phyloP scores from a whole-genome alignment of 2,113 vertebrate species.

The Anthoscopus minutus region DNA sequence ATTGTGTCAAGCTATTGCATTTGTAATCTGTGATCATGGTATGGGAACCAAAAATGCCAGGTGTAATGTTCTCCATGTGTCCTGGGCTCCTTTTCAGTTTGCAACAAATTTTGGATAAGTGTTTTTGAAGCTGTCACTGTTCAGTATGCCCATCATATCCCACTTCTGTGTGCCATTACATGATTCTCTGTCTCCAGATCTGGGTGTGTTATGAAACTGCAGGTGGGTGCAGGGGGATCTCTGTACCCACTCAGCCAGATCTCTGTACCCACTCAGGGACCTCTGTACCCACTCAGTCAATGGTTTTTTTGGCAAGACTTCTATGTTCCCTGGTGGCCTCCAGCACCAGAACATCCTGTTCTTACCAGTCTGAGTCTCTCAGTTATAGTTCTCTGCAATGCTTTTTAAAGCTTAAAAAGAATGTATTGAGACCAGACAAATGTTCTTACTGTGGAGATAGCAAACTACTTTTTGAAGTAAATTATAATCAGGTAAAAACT shows the following conservation, averaged over 20 bases:
- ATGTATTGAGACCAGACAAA: neutral
- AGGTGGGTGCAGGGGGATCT: neutral
- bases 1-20: neutral
- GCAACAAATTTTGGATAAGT: neutral
- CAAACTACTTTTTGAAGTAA: neutral
- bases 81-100: neutral
- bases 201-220: neutral
- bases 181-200: neutral
- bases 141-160: neutral
- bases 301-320: too few species aligned
- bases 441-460: neutral
- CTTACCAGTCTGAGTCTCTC: neutral
- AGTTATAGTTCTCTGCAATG: neutral
- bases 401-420: neutral
- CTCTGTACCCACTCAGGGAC: neutral
- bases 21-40: neutral
- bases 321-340: neutral
- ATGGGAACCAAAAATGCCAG: neutral
- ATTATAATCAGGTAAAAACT: neutral
- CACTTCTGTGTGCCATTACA: neutral
- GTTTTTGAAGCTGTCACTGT: neutral
- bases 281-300: accelerated
- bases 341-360: neutral
- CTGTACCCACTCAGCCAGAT: accelerated
- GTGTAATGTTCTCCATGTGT: neutral